phyloP scores from a whole-genome alignment of 2,113 vertebrate genomes.

The Muscicapa adusta region DNA sequence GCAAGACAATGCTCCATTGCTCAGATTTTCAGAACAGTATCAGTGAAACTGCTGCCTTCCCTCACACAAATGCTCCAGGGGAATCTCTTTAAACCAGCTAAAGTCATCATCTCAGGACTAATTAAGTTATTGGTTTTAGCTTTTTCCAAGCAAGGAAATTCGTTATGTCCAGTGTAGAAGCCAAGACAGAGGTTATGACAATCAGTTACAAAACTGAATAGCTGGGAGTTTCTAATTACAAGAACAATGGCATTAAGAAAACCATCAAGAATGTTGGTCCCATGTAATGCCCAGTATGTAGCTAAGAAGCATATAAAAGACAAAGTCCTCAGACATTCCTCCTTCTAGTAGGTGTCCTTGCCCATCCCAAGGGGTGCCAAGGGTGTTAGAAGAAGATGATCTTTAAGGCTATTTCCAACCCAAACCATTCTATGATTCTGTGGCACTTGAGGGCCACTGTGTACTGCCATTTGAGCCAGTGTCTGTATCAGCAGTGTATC shows the following conservation, averaged over 20 bases:
- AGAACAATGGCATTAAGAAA: background rate
- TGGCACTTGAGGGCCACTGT: accelerated
- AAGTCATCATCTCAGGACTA: background rate
- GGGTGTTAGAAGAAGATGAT: background rate
- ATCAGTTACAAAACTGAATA: background rate
- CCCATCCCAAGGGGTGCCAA: background rate
- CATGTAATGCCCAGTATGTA: background rate
- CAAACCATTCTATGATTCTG: background rate
- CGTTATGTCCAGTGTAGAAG: background rate
- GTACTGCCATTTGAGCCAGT: background rate
- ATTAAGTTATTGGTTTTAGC: background rate
- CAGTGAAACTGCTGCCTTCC: background rate
- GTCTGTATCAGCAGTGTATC: background rate
- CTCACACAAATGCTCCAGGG: background rate
- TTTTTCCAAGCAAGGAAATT: background rate
- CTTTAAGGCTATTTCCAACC: background rate
- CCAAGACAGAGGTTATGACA: background rate
- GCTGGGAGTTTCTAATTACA: background rate
- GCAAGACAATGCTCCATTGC: background rate
- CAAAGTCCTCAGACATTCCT: background rate
- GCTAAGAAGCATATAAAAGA: background rate
- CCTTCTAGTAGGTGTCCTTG: background rate
- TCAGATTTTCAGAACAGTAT: background rate
- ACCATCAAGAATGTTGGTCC: background rate
- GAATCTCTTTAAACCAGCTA: background rate